Evolutionary conservation across 2,888 invertebrate species (phyloP), one percentile per base, ranked within the genome.

Genomic region (Pyrgus malvae): DNA sequence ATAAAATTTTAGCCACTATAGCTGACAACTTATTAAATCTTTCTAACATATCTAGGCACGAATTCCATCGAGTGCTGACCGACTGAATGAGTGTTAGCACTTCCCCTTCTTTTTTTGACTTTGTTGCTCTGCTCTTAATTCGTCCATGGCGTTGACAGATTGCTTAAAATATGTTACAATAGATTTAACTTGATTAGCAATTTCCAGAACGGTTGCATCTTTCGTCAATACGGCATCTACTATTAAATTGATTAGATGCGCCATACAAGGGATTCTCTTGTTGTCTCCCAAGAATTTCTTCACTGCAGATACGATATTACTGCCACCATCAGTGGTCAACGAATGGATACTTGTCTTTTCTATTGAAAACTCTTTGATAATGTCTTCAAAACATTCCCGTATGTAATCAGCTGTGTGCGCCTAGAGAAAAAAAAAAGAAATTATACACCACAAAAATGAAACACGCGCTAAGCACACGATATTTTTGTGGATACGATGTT

Each of bases 131-230:
- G 67, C 59, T 68, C 67, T 53, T 58, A 71, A 65, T 57, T 70
- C 51, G 42, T 70, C 70, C 66, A 66, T 66, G 16, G 70, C 68
- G 31, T 66, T 68, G 23, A 70, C 66, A 16, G 67, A 66, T 55
- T 70, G 69, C 53, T 68, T 69, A 62, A 72, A 67, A 56, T 56
- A 72, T 46, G 70, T 70, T 42, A 72, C 70, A 61, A 69, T 70
- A 42, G 56, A 33, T 69, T 70, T 69, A 57, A 72, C 63, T n/a
- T 59, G 67, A 66, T 72, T 62, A 48, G 51, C 31, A 62, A 70
- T 44, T 58, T 48, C 49, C 40, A 55, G 48, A 67, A 68, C 56
- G 48, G 48, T 44, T 55, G 51, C 46, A 60, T 57, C 66, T 42
- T 67, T 62, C 64, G 50, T 68, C 54, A 62, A 48, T 57, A 56